A percentile compares a stretch with the other conserved stretches of the same genome.
Conservation (phyloP, 2,113 vertebrate genomes). For the Seriola quinqueradiata region DNA sequence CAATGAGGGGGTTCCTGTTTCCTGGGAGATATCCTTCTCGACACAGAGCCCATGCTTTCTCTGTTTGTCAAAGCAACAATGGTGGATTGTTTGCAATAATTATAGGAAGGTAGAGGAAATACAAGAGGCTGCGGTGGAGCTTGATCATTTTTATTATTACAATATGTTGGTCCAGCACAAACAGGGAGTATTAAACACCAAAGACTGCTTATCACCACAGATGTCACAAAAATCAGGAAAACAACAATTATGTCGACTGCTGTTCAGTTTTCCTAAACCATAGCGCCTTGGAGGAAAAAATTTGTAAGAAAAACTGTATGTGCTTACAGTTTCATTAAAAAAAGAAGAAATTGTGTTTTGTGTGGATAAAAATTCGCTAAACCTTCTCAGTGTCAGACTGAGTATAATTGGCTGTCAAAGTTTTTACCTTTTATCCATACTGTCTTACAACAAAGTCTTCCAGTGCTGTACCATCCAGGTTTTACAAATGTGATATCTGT, state of each 20-base stretch:
- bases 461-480: neutral
- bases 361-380: slow-evolving; percentile 16
- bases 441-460: neutral
- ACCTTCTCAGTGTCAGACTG: slow-evolving; percentile 17
- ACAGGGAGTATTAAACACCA: slow-evolving; percentile 22
- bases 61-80: slow-evolving; percentile 48
- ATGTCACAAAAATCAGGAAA: neutral
- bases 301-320: neutral
- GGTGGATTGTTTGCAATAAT: slow-evolving; percentile 38
- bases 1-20: slow-evolving; percentile 37
- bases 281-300: neutral
- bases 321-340: neutral
- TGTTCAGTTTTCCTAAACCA: neutral
- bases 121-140: neutral
- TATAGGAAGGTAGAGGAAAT: slow-evolving; percentile 48
- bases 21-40: slow-evolving; percentile 61
- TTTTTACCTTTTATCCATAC: slow-evolving; percentile 18
- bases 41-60: slow-evolving; percentile 40
- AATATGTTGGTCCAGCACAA: slow-evolving; percentile 29
- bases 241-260: neutral
- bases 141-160: slow-evolving; percentile 49
- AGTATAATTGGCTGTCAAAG: slow-evolving; percentile 38
- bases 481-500: slow-evolving; percentile 40
- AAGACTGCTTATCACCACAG: slow-evolving; percentile 16
- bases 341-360: neutral